phyloP scores from a whole-genome alignment of 1,140 invertebrate genomes.

The Mylabris phalerata region DNA sequence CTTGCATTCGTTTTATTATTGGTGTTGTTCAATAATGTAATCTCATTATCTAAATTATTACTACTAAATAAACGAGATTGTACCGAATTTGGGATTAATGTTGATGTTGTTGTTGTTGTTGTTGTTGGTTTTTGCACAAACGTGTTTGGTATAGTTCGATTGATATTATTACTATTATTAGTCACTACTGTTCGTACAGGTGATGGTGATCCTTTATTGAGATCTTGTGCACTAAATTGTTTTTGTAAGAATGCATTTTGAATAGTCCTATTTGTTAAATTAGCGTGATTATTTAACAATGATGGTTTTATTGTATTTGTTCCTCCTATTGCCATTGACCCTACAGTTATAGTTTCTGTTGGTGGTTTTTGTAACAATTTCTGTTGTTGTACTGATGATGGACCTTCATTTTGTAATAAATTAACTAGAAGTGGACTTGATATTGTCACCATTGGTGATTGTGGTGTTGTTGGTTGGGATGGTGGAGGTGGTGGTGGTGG shows the following conservation, averaged over 20 bases:
- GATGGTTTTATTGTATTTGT: background rate
- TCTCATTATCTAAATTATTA: too few relatives aligned
- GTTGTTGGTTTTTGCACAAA: conserved; percentile 16
- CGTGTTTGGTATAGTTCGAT: conserved; percentile 6
- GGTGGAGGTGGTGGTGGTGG: conserved; percentile 30
- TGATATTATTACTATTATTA: background rate
- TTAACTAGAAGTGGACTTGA: conserved; percentile 89
- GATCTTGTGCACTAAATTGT: too few relatives aligned
- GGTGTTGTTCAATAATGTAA: conserved; percentile 7
- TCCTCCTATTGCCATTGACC: conserved; percentile 1
- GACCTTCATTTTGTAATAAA: conserved; percentile 77
- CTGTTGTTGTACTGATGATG: conserved; percentile 2
- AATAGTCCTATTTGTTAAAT: too few relatives aligned
- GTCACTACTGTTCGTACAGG: background rate
- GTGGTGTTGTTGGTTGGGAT: conserved; percentile 46
- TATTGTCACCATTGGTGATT: conserved; percentile 52
- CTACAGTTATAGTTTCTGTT: background rate
- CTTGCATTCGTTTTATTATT: background rate
- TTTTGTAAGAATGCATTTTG: too few relatives aligned
- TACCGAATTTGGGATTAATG: conserved; percentile 3
- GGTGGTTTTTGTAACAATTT: conserved; percentile 9
- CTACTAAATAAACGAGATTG: too few relatives aligned
- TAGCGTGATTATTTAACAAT: too few relatives aligned
- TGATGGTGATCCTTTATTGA: background rate
- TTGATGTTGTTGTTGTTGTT: conserved; percentile 17